Base-by-base conservation (phyloP, 2,113 vertebrate genomes). In the Nothoprocta perdicaria region DNA sequence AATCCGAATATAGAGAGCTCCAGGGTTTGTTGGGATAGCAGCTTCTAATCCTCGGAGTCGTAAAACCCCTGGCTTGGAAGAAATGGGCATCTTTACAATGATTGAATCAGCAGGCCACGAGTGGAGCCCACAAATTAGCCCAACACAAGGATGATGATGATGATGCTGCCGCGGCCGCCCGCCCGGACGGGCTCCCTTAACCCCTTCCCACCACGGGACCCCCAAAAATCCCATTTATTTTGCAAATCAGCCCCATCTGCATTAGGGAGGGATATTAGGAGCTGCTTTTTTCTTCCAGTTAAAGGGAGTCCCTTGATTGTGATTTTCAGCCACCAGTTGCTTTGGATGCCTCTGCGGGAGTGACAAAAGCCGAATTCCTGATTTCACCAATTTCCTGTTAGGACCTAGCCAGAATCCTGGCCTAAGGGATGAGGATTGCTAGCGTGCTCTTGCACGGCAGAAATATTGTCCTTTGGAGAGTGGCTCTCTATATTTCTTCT, bases 11-110 rank as follows among this genome's bases (percentile, higher is more conserved):
- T 94, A 96, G 96, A 96, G 96, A 81, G 92, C 97, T 96, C 87
- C 90, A 74, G 96, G 95, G 95, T 88, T 92, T 96, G 92, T 93
- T 84, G 89, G 94, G 92, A 93, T 96, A 94, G 95, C 94, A 96
- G 96, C 95, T 96, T 96, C 95, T 92, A 93, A 94, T 95, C 96
- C 96, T 96, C 52, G 83, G 88, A 96, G 96, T 90, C 96, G 66
- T 97, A 97, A 97, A 97, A 97, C 94, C 96, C 90, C 95, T 97
- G 95, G 96, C 93, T 96, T 72, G 83, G 97, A 97, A 97, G 96
- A 96, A 96, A 97, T 93, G 94, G 95, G 95, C 74, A 61, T 96
- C 96, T 97, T 95, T 92, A 78, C 93, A 95, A 88, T 95, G 96
- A 96, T 91, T 93, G 94, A 95, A 95, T 96, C 96, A 90, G 96